phyloP scores from a whole-genome alignment of 2,113 vertebrate genomes.

The Daubentonia madagascariensis region DNA sequence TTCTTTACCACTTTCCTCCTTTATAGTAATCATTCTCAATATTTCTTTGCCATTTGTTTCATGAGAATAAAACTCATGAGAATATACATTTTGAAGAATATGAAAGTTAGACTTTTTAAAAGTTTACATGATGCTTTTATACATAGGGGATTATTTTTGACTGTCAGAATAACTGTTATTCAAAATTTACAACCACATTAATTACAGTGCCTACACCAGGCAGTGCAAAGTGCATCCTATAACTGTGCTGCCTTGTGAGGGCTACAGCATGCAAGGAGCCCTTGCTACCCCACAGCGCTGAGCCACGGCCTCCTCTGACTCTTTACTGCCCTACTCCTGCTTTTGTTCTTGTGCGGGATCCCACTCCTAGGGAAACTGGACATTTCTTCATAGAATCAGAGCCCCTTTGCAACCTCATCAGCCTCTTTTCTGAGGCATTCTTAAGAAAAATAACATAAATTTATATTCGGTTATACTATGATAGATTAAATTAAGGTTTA shows the following conservation, averaged over 20 bases:
- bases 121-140: background rate
- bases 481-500: background rate
- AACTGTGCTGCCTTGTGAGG: background rate
- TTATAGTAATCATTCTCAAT: background rate
- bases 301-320: background rate
- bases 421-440: background rate
- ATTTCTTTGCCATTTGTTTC: background rate
- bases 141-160: background rate
- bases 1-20: background rate
- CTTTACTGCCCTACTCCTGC: too few relatives aligned
- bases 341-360: too few relatives aligned
- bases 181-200: background rate
- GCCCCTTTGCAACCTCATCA: background rate
- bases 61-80: background rate
- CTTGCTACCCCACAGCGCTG: background rate
- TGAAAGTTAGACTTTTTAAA: background rate
- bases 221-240: too few relatives aligned
- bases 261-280: rapidly evolving
- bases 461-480: background rate
- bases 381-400: background rate
- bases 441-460: background rate
- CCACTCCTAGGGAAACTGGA: background rate
- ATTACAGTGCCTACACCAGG: background rate
- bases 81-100: background rate
- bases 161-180: background rate